Evolutionary conservation across 2,888 invertebrate genomes (phyloP), one percentile per base, ranked within the genome.

Genomic region (Chymomyza procnemis): DNA sequence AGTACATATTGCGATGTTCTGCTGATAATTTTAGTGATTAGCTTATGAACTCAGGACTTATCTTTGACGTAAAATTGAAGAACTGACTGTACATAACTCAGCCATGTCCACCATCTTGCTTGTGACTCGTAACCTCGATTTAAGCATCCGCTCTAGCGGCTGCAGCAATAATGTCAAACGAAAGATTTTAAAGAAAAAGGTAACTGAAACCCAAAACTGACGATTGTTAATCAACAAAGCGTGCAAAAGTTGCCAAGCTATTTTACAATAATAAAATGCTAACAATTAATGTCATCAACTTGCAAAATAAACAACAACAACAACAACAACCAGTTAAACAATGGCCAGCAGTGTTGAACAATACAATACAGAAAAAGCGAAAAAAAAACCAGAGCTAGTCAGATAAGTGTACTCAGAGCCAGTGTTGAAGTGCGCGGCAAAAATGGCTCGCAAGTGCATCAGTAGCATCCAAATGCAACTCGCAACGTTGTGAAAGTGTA

Each of bases 251-350:
- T 34, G 21, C 50, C 30, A 58, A 48, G 58, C 48, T 18, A 41
- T 41, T 41, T 41, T 41, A 41, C 9, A 41, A 41, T 41, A 54
- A 54, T 14, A 56, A 74, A 74, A 86, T 71, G 65, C 74, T 63
- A 76, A 75, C 81, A 85, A 86, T 85, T 88, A 86, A 86, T 86
- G 86, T 73, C 87, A 84, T 73, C 79, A 80, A 76, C 69, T 71
- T 73, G 71, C 66, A 71, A 76, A 57, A 73, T 65, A 64, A 66
- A 62, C 67, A 57, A 71, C 67, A 78, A 75, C 69, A n/a, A 50
- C 71, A 66, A 62, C 67, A 56, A 66, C 58, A 66, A 62, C n/a
- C n/a, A n/a, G 64, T 69, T 66, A 72, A 80, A 81, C 82, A 78
- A 81, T 71, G 61, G 71, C 67, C 67, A 71, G 67, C 61, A 76